Conservation (phyloP, 1,140 invertebrate genomes). For the Camponotus vicinus region DNA sequence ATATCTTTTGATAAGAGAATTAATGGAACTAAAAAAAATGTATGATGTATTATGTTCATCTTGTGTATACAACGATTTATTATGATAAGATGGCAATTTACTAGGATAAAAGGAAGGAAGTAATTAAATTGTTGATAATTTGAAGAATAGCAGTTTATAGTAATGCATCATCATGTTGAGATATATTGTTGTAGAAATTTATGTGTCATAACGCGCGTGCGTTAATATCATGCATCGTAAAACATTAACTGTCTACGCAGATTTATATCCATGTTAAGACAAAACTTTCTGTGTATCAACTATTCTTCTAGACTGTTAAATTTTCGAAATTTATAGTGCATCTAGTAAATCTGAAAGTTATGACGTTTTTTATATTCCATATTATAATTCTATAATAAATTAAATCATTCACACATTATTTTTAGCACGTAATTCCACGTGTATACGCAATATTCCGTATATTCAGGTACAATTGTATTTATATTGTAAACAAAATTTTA, state of each 20-base stretch:
- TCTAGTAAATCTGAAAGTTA: not conserved
- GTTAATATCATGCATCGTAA: slow-evolving; percentile 1
- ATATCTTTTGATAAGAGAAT: not conserved
- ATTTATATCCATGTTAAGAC: not conserved
- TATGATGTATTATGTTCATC: not conserved
- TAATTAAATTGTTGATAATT: slow-evolving; percentile 38
- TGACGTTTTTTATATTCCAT: not conserved
- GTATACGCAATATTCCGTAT: not conserved
- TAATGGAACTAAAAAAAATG: slow-evolving; percentile 14
- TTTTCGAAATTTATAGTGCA: slow-evolving; percentile 10
- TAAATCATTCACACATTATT: not conserved
- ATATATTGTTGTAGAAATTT: not conserved
- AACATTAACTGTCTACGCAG: not conserved
- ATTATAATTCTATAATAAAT: not conserved
- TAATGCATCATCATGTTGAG: not conserved
- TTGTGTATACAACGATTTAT: not conserved
- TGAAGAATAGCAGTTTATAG: slow-evolving; percentile 24
- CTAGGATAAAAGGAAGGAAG: not conserved
- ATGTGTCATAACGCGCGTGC: not conserved
- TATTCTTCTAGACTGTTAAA: not conserved
- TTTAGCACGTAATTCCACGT: not conserved
- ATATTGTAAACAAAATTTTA: not conserved
- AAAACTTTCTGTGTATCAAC: not conserved
- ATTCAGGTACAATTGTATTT: not conserved
- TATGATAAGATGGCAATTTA: slow-evolving; percentile 13